Evolutionary conservation across 2,888 invertebrate species (phyloP).

Genomic region (Campopleginae sp.): DNA sequence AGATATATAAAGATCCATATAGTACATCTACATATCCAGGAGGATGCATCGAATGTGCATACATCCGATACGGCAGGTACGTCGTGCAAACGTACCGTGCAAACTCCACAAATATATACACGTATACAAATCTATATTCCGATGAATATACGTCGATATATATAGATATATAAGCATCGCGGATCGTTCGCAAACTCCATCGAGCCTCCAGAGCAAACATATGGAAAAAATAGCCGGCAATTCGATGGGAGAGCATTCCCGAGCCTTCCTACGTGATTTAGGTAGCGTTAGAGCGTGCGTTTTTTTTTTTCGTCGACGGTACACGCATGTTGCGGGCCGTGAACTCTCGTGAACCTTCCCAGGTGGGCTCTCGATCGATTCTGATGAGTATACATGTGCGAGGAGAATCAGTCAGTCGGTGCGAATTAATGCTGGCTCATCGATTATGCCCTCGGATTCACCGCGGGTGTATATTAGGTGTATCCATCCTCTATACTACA

Average conservation of each 20-base stretch:
- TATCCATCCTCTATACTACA: constrained; percentile 12
- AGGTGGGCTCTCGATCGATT: constrained; percentile 70
- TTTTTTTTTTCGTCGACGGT: constrained; percentile 48
- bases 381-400: constrained; percentile 73
- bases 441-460: constrained; percentile 78
- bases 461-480: constrained; percentile 57
- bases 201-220: constrained; percentile 62
- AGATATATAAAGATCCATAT: constrained; percentile 18
- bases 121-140: constrained; percentile 25
- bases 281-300: constrained; percentile 71
- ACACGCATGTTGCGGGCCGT: constrained; percentile 70
- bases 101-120: constrained; percentile 12
- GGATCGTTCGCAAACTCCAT: constrained; percentile 38
- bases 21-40: constrained; percentile 63
- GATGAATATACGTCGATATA: constrained; percentile 23
- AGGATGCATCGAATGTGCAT: constrained; percentile 55
- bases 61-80: constrained; percentile 55
- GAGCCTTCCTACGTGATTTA: constrained; percentile 78
- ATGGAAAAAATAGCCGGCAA: constrained; percentile 61
- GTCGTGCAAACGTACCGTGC: constrained; percentile 45
- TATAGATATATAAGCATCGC: constrained; percentile 16
- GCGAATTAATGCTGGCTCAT: constrained; percentile 83
- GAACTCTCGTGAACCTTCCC: constrained; percentile 75
- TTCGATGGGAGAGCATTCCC: constrained; percentile 64
- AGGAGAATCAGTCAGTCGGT: constrained; percentile 78